phyloP scores from a whole-genome alignment of 2,888 invertebrate species.

The Salpingus planirostris region DNA sequence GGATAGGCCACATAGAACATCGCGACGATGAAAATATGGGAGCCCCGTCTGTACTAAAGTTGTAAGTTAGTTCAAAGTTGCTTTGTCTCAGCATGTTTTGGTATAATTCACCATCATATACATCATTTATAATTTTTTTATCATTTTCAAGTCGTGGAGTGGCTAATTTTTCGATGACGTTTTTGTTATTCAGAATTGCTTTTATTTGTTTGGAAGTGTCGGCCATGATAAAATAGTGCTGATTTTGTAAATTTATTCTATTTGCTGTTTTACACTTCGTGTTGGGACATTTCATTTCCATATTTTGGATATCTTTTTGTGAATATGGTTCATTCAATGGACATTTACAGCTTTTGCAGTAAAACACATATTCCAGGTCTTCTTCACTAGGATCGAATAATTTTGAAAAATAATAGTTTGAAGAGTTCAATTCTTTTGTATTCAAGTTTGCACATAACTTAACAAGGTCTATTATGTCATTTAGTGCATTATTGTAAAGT shows the following conservation, averaged over 20 bases:
- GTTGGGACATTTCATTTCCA: background rate
- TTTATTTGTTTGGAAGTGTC: background rate
- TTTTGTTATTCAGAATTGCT: background rate
- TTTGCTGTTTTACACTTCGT: background rate
- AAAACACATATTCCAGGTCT: background rate
- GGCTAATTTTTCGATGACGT: background rate
- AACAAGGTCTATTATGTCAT: background rate
- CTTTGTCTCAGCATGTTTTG: background rate
- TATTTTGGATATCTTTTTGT: background rate
- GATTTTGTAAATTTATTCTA: background rate
- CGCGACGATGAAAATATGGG: background rate
- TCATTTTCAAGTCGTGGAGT: background rate
- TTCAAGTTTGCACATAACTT: conserved; percentile 1
- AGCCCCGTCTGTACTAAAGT: conserved; percentile 1
- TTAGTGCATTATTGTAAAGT: background rate
- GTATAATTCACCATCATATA: background rate
- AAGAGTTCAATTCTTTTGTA: background rate
- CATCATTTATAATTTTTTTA: background rate
- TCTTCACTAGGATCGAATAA: background rate
- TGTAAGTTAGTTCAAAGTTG: background rate
- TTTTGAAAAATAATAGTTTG: background rate
- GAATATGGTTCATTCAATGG: background rate
- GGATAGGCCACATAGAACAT: conserved; percentile 1
- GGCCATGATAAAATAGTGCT: background rate
- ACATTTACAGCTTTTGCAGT: conserved; percentile 1